Conservation (phyloP, 2,888 invertebrate genomes). For the Xylota sylvarum region DNA sequence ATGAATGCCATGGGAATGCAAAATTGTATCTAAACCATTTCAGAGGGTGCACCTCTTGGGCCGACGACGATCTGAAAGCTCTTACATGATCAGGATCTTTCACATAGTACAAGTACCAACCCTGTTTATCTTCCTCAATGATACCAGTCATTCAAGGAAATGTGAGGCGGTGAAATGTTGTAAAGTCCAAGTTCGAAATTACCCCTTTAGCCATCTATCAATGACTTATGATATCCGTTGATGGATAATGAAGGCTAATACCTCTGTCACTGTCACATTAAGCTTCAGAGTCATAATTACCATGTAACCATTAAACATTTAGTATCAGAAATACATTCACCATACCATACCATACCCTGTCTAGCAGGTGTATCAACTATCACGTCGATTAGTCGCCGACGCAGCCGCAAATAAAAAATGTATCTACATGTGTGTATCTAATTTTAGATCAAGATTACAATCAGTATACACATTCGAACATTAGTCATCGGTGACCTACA, state of each 20-base stretch:
- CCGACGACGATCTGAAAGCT: no score
- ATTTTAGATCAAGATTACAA: slow-evolving; percentile 15
- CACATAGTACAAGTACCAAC: no score
- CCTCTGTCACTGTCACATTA: slow-evolving; percentile 20
- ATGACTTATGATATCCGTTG: not conserved
- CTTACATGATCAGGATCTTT: no score
- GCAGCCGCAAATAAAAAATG: not conserved
- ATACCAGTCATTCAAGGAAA: no score
- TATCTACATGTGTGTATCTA: not conserved
- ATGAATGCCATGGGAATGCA: no score
- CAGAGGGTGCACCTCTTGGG: no score
- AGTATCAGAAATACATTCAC: slow-evolving; percentile 21
- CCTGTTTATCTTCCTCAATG: no score
- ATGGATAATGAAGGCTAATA: slow-evolving; percentile 12
- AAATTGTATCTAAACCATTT: no score
- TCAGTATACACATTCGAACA: not conserved
- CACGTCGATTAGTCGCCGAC: not conserved
- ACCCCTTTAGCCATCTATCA: not conserved
- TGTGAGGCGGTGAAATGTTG: no score
- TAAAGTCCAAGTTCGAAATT: not conserved
- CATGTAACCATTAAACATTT: not conserved
- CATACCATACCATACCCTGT: not conserved
- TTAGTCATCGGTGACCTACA: not conserved
- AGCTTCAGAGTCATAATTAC: slow-evolving; percentile 19
- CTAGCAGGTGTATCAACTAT: slow-evolving; percentile 45